Conservation (phyloP, 2,797 vertebrate species). For the Semaprochilodus insignis region DNA sequence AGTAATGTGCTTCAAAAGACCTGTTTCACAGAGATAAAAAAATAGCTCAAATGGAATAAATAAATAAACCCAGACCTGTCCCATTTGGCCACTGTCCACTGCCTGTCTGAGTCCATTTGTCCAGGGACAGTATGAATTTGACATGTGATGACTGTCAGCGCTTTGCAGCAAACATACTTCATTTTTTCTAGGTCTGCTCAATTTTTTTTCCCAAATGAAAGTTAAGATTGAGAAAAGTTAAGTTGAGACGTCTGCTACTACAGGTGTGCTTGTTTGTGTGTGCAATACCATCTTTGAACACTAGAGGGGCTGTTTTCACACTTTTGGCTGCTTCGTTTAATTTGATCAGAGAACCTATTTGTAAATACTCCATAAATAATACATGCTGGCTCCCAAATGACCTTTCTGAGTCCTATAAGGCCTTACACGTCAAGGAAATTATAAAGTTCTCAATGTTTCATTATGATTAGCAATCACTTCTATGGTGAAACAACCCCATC, state of each 20-base stretch:
- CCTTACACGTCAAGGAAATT: conserved; percentile 1
- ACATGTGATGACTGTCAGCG: conserved; percentile 4
- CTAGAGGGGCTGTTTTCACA: conserved; percentile 57
- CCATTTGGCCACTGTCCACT: conserved; percentile 23
- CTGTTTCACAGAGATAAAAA: conserved; percentile 45
- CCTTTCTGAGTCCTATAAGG: not conserved
- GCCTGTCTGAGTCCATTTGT: not conserved
- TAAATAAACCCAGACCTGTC: conserved; percentile 11
- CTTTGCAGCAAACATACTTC: not conserved
- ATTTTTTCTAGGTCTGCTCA: conserved; percentile 1
- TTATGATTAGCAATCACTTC: conserved; percentile 10
- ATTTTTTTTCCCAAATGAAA: not conserved
- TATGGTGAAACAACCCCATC: not conserved
- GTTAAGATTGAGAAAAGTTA: not conserved
- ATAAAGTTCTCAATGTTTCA: not conserved
- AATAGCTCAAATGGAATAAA: conserved; percentile 40
- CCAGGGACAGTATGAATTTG: conserved; percentile 3
- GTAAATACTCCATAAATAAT: conserved; percentile 4
- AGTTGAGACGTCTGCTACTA: not conserved
- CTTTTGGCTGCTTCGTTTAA: conserved; percentile 2
- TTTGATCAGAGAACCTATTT: not conserved
- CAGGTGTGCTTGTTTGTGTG: not conserved
- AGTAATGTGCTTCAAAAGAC: conserved; percentile 55
- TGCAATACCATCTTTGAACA: conserved; percentile 52
- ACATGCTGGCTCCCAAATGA: not conserved